Percentiles rank a stretch among this genome's conserved stretches.
phyloP scores from a whole-genome alignment of 2,797 vertebrate species.

The Hemitrygon akajei region DNA sequence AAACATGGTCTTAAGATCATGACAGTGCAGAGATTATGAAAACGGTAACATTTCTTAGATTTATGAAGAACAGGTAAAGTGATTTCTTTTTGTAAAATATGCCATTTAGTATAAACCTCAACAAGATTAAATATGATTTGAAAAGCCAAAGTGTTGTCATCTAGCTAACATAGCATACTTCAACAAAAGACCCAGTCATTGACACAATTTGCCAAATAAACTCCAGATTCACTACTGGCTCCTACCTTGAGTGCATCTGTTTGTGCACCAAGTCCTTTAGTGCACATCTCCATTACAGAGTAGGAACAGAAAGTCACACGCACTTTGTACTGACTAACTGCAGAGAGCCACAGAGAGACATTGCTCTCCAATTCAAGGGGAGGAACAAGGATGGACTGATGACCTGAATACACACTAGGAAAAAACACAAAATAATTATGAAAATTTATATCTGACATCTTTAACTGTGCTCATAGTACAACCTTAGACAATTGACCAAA shows the following conservation, averaged over 20 bases:
- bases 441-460: neutral
- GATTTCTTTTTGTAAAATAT: neutral
- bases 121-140: neutral
- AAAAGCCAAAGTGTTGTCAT: neutral
- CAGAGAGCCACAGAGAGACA: slow-evolving; percentile 81
- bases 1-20: neutral
- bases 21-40: neutral
- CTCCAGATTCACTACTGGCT: neutral
- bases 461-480: neutral
- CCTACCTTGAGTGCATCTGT: slow-evolving; percentile 78
- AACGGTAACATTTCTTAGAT: neutral
- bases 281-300: slow-evolving; percentile 97
- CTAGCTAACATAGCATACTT: neutral
- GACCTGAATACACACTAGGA: slow-evolving; percentile 83
- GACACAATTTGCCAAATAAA: neutral
- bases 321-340: slow-evolving; percentile 91
- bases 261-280: slow-evolving; percentile 83
- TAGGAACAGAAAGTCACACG: slow-evolving; percentile 94
- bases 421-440: neutral
- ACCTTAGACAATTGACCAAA: neutral
- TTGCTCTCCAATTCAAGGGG: slow-evolving; percentile 91
- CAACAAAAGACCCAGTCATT: neutral
- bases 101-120: neutral
- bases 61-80: neutral
- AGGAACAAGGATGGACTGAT: slow-evolving; percentile 89